A percentile compares a stretch with the other conserved stretches of the same genome.
Conservation (phyloP, 2,113 vertebrate genomes). For the Falcunculus frontatus region DNA sequence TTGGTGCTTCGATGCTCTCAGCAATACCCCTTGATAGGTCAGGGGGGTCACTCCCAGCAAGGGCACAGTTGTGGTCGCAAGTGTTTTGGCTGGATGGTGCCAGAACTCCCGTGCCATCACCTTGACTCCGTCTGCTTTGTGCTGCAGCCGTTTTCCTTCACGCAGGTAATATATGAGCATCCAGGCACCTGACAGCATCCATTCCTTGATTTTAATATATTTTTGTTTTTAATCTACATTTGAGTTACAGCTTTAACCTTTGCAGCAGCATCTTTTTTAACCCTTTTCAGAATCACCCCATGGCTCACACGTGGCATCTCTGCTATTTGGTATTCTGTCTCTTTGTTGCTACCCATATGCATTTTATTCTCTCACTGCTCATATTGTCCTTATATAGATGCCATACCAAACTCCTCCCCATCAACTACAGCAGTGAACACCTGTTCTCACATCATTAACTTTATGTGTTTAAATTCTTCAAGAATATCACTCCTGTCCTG, state of each 20-base stretch:
- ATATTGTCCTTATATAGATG: background rate
- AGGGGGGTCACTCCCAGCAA: background rate
- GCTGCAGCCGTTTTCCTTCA: background rate
- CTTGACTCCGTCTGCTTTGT: background rate
- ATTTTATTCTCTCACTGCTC: background rate
- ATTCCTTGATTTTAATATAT: background rate
- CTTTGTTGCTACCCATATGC: background rate
- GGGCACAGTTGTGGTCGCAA: background rate
- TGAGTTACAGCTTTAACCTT: background rate
- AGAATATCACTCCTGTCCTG: background rate
- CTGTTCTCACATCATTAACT: constrained; percentile 51
- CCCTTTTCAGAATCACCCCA: background rate
- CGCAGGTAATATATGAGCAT: background rate
- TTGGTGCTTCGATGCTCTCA: background rate
- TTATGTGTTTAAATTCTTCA: constrained; percentile 29
- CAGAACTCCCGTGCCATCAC: background rate
- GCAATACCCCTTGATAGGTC: background rate
- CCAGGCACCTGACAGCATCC: background rate
- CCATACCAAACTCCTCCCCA: constrained; percentile 2
- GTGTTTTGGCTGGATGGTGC: background rate
- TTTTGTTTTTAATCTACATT: background rate
- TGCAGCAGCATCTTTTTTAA: background rate
- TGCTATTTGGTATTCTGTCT: background rate
- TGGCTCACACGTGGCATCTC: background rate
- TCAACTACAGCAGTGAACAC: constrained; percentile 5